Evolutionary conservation across 2,797 vertebrate genomes (phyloP), one percentile per base, ranked within the genome.

Genomic region (Fundulus diaphanus): DNA sequence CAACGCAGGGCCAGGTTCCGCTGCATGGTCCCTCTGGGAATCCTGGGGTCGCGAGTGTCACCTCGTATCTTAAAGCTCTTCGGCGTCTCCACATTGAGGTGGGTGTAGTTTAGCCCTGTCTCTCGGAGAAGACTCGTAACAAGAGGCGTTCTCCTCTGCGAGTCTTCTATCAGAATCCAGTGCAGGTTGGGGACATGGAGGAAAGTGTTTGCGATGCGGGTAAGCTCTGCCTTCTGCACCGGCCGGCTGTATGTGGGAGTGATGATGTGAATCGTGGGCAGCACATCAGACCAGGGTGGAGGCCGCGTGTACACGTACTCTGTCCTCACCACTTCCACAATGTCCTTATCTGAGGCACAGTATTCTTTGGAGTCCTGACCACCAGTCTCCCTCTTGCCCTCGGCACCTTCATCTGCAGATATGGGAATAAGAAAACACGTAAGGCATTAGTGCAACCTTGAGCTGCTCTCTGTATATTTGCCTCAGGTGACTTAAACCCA

Each of bases 131-230:
- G 95, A 33, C 95, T 95, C 0, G 96, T 96, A n/a, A 98, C 96
- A 3, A 98, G 95, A 0, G 96, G 92, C 0, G 97, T 98, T 72
- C 97, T 95, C 49, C 96, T 94, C 59, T 99, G 97, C 0, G 98
- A 96, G 24, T 99, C 98, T 94, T 99, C 98, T 93, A 99, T 97
- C 90, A 99, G 93, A 91, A 99, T 97, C 98, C 98, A 99, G 95
- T 99, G 98, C 84, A 99, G 94, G 93, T 99, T 99, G 76, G 97
- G 96, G 4, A 99, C 96, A 0, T 99, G 98, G 81, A 99, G 95
- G 84, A 99, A 96, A 0, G 98, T 99, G 95, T 99, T 98, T 67
- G 97, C 96, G 85, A 99, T 85, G 44, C 98, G 95, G 0, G 97
- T 99, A 73, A 99, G 95, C 95, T 99, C 98, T 0, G 98, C 98